Evolutionary conservation across 2,797 vertebrate species (phyloP).

Genomic region (Myoxocephalus aenaeus): DNA sequence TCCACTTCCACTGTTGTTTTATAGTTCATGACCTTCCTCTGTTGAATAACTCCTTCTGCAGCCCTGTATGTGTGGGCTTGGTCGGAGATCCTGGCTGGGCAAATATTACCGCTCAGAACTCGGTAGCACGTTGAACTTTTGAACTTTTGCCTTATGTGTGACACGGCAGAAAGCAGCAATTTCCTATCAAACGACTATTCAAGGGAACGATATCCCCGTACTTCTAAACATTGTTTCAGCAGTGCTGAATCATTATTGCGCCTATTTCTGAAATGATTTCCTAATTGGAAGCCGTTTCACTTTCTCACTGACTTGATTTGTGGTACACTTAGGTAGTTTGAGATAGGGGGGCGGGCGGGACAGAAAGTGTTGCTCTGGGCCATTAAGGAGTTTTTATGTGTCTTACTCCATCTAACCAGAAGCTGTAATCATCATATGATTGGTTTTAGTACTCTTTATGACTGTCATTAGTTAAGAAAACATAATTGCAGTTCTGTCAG

Average conservation of each 20-base stretch:
- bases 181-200: slow-evolving; percentile 43
- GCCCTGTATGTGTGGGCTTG: slow-evolving; percentile 59
- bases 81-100: slow-evolving; percentile 57
- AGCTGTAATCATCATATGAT: slow-evolving; percentile 81
- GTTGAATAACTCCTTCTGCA: slow-evolving; percentile 62
- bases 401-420: slow-evolving; percentile 68
- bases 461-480: slow-evolving; percentile 71
- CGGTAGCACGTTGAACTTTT: slow-evolving; percentile 69
- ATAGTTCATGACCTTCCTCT: slow-evolving; percentile 72
- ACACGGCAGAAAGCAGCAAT: slow-evolving; percentile 39
- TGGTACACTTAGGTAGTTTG: slow-evolving; percentile 64
- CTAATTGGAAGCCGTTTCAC: slow-evolving; percentile 68
- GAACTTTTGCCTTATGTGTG: slow-evolving; percentile 67
- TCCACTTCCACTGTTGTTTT: slow-evolving; percentile 53
- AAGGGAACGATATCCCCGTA: slow-evolving; percentile 3
- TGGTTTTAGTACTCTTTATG: slow-evolving; percentile 76
- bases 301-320: slow-evolving; percentile 71
- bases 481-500: slow-evolving; percentile 50
- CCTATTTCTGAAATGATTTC: slow-evolving; percentile 66
- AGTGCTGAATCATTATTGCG: slow-evolving; percentile 61
- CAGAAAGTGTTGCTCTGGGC: slow-evolving; percentile 59
- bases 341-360: slow-evolving; percentile 28
- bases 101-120: slow-evolving; percentile 70
- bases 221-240: slow-evolving; percentile 35
- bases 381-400: slow-evolving; percentile 75